phyloP scores from a whole-genome alignment of 2,113 vertebrate species.

The Phalacrocorax brasilianus region DNA sequence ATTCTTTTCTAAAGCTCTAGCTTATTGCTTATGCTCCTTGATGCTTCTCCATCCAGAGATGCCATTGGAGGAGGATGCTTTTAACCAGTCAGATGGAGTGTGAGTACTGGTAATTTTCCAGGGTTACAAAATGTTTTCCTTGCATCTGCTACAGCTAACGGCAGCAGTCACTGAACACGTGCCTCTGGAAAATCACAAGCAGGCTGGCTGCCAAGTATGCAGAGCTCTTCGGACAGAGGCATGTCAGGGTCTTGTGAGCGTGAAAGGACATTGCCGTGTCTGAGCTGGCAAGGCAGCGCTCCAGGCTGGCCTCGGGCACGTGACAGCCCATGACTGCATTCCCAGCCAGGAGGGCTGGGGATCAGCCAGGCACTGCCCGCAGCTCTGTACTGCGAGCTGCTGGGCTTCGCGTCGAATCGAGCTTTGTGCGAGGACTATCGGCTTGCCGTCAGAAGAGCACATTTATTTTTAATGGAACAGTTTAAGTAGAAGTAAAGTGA shows the following conservation, averaged over 20 bases:
- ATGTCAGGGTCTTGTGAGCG: neutral
- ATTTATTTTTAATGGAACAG: fast-evolving
- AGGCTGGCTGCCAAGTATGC: neutral
- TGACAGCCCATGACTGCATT: fast-evolving
- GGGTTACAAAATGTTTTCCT: constrained; percentile 31
- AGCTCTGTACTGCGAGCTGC: neutral
- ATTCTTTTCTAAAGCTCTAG: neutral
- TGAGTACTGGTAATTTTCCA: constrained; percentile 44
- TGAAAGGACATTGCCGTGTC: neutral
- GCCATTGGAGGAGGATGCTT: neutral
- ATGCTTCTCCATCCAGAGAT: neutral
- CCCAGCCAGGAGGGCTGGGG: neutral
- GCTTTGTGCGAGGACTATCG: fast-evolving
- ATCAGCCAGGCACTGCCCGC: neutral
- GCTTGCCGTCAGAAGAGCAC: fast-evolving
- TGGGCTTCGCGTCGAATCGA: fast-evolving
- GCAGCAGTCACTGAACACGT: constrained; percentile 7
- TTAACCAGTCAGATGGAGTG: neutral
- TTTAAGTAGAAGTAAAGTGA: neutral
- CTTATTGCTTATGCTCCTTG: neutral
- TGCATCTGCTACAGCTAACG: neutral
- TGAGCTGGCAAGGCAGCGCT: neutral
- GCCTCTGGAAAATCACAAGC: constrained; percentile 56
- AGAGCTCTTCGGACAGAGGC: neutral
- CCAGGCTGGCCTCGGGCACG: neutral